Evolutionary conservation across 2,888 invertebrate species (phyloP).

Genomic region (Frankliniella fusca): DNA sequence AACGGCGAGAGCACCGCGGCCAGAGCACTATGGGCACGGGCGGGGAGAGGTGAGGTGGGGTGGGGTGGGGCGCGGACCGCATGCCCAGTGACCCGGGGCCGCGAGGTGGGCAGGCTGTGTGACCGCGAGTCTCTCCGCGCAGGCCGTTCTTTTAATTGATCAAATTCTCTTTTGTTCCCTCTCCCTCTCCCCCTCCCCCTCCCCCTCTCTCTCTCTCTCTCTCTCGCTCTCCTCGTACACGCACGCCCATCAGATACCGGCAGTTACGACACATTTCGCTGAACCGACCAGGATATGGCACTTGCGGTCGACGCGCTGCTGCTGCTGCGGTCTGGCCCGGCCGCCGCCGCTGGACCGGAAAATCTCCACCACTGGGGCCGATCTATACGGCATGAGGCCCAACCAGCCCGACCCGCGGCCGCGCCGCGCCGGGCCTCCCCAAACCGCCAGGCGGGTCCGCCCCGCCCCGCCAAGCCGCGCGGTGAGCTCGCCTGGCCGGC

Average conservation of each 20-base stretch:
- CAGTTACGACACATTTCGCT: too few species aligned
- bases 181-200: background rate
- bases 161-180: background rate
- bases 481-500: too few species aligned
- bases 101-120: background rate
- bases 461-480: background rate
- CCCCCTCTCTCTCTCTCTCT: background rate
- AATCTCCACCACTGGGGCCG: too few species aligned
- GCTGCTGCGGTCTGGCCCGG: background rate
- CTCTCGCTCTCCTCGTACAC: background rate
- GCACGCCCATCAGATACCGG: background rate
- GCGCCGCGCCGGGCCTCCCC: background rate
- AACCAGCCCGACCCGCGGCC: background rate
- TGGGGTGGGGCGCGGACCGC: too few species aligned
- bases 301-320: too few species aligned
- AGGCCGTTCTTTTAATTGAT: background rate
- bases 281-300: too few species aligned
- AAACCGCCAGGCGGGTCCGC: background rate
- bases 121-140: background rate
- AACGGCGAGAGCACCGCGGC: background rate
- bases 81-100: background rate
- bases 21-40: background rate
- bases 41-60: too few species aligned
- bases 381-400: too few species aligned
- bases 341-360: background rate